Conservation (phyloP, 2,888 invertebrate species). For the Nomada fucata region DNA sequence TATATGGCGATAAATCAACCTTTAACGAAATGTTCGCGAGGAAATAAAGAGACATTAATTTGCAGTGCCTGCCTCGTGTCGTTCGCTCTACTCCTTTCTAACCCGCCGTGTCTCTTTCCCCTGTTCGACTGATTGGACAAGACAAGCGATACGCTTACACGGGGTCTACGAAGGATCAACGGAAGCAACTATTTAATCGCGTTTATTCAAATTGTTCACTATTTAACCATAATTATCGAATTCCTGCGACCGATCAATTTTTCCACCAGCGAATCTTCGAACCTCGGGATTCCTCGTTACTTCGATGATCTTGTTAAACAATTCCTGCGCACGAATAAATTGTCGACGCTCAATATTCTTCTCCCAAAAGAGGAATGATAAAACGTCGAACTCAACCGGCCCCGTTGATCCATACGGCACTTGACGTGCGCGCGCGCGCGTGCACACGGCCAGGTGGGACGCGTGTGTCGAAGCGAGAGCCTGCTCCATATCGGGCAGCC, state of each 20-base stretch:
- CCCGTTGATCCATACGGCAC: neutral
- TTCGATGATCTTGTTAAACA: too few species aligned
- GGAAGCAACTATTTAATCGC: neutral
- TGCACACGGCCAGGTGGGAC: constrained; percentile 19
- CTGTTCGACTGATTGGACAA: constrained; percentile 41
- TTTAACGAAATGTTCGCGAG: constrained; percentile 63
- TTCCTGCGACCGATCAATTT: too few species aligned
- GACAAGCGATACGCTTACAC: constrained; percentile 34
- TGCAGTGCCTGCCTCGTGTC: constrained; percentile 61
- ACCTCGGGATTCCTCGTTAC: too few species aligned
- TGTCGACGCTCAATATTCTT: too few species aligned
- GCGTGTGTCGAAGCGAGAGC: constrained; percentile 33
- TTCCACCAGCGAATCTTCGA: too few species aligned
- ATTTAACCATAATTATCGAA: too few species aligned
- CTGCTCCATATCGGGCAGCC: constrained; percentile 72
- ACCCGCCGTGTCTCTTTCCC: constrained; percentile 5
- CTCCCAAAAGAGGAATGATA: too few species aligned
- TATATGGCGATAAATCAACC: constrained; percentile 64
- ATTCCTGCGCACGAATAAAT: too few species aligned
- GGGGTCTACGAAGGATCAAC: neutral
- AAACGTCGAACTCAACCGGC: neutral
- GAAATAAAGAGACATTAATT: constrained; percentile 79
- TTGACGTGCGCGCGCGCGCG: neutral
- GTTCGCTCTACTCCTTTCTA: constrained; percentile 12
- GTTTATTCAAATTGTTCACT: too few species aligned